A percentile compares a stretch with the other conserved stretches of the same genome.
phyloP scores from a whole-genome alignment of 2,113 vertebrate species.

The Irena cyanogastra region DNA sequence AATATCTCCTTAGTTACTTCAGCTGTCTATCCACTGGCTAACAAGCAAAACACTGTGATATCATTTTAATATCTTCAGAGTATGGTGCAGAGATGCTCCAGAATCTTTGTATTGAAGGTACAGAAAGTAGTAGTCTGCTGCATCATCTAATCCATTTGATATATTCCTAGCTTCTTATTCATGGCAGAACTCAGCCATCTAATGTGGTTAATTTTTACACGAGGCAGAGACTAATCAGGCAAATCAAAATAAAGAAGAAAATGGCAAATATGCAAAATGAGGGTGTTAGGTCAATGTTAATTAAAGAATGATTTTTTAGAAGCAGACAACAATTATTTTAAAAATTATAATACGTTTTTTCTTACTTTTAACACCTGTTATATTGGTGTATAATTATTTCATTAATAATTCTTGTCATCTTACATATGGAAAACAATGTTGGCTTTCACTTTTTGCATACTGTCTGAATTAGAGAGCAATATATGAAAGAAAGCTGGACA shows the following conservation, averaged over 20 bases:
- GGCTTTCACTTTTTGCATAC: not conserved
- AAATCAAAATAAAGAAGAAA: slow-evolving; percentile 38
- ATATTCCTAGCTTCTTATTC: not conserved
- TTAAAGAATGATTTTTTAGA: not conserved
- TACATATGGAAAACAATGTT: not conserved
- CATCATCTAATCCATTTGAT: not conserved
- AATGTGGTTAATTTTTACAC: not conserved
- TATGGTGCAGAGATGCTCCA: not conserved
- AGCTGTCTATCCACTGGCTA: not conserved
- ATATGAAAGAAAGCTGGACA: not conserved
- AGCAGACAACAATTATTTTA: not conserved
- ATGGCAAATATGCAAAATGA: not conserved
- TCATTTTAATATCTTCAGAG: not conserved
- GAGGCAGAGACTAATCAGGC: not conserved
- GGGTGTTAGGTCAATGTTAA: not conserved
- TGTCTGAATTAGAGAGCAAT: not conserved
- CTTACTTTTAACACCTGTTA: not conserved
- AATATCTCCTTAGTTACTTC: not conserved
- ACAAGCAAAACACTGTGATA: not conserved
- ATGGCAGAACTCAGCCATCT: not conserved
- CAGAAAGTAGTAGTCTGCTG: not conserved
- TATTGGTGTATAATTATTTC: not conserved
- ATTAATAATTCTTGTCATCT: not conserved
- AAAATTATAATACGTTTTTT: not conserved
- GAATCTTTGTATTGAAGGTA: not conserved